These are phyloP conservation scores for Acrocyrtus sp. DNA, from an alignment of 2,888 invertebrate species.

Conservation along the genomic window DNA sequence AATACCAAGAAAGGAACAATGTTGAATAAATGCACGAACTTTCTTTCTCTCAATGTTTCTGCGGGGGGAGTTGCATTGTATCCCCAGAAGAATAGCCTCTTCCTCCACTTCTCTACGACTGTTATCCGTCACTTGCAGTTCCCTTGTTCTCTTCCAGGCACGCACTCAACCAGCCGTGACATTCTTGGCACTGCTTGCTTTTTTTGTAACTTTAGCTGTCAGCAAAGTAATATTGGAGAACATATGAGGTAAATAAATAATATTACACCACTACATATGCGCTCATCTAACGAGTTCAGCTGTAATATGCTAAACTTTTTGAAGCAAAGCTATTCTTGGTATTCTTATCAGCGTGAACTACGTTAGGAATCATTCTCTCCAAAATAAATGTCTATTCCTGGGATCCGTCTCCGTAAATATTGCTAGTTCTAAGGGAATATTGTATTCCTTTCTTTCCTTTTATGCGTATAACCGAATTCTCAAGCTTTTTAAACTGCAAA, in stretches of 20 bases:
- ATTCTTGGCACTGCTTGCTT: constrained; percentile 12
- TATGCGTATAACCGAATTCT: background rate
- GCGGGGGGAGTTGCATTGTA: background rate
- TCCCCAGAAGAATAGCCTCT: background rate
- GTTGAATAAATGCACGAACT: too few species aligned
- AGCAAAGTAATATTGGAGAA: background rate
- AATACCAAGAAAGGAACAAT: too few species aligned
- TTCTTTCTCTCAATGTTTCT: too few species aligned
- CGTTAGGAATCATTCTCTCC: background rate
- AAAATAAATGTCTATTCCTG: background rate
- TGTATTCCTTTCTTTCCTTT: background rate
- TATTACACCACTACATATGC: background rate
- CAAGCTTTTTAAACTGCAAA: too few species aligned
- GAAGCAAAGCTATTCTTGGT: background rate
- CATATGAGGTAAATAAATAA: background rate
- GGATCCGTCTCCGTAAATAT: background rate
- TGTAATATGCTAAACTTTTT: too few species aligned
- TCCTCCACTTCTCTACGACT: background rate
- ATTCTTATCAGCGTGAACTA: background rate
- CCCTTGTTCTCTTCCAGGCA: background rate
- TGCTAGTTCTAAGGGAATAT: background rate
- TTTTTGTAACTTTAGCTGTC: background rate
- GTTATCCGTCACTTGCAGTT: background rate
- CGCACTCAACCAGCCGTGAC: constrained; percentile 11
- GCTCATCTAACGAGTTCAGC: background rate